Conservation (phyloP, 2,888 invertebrate species). For the Andrena trimmerana region DNA sequence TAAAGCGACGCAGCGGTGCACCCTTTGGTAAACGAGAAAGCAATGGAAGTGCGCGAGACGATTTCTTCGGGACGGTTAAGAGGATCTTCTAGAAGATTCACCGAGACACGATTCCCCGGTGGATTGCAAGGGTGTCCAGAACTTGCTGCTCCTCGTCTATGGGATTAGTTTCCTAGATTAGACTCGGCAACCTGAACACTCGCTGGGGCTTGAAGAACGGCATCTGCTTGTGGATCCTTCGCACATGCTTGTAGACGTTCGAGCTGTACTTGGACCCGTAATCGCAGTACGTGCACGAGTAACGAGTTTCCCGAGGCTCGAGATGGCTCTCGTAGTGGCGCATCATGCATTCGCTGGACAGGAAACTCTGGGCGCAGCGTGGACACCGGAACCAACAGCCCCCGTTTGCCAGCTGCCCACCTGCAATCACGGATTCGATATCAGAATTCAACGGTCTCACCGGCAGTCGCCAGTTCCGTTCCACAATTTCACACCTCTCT, state of each 20-base stretch:
- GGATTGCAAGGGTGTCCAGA: too few relatives aligned
- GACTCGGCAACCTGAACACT: slow-evolving; percentile 14
- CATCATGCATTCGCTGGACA: slow-evolving; percentile 74
- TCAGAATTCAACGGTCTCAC: slow-evolving; percentile 46
- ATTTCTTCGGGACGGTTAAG: too few relatives aligned
- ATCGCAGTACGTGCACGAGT: slow-evolving; percentile 80
- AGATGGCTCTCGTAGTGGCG: slow-evolving; percentile 81
- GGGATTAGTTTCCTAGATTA: background rate
- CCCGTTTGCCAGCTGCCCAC: slow-evolving; percentile 57
- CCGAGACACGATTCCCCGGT: too few relatives aligned
- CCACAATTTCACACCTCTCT: background rate
- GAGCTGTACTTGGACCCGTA: slow-evolving; percentile 78
- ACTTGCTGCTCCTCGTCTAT: background rate
- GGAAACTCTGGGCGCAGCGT: slow-evolving; percentile 72
- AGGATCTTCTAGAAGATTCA: too few relatives aligned
- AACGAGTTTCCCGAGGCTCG: slow-evolving; percentile 77
- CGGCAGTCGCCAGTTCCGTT: background rate
- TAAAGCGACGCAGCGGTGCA: too few relatives aligned
- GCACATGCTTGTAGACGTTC: slow-evolving; percentile 78
- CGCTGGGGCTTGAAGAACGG: slow-evolving; percentile 74
- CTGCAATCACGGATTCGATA: slow-evolving; percentile 73
- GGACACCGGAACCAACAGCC: slow-evolving; percentile 73
- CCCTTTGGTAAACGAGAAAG: too few relatives aligned
- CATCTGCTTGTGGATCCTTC: slow-evolving; percentile 77
- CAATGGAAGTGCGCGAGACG: too few relatives aligned